Evolutionary conservation across 2,113 vertebrate species (phyloP), one percentile per base, ranked within the genome.

Genomic region (Terrapene triunguis): DNA sequence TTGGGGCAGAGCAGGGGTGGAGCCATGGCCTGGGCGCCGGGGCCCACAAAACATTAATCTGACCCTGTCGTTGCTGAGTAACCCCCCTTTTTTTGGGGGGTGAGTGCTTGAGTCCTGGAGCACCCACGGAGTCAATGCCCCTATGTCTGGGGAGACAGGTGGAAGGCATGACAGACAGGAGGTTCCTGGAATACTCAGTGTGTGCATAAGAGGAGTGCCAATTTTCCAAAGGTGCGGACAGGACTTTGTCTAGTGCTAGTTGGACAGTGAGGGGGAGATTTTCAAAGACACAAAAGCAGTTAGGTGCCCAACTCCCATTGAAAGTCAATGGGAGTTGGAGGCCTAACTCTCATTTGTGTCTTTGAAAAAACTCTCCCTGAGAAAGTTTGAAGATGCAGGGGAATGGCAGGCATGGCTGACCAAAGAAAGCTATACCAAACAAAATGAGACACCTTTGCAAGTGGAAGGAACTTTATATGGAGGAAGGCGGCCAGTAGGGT

Each of bases 231-330:
- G 38, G 29, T 44, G 35, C 94, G 85, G 80, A 95, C 92, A 89
- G 80, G 83, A 76, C 51, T 78, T 87, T 80, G 27, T 89, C 79
- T 95, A 92, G 90, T 57, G 27, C 27, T 59, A 27, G 27, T 32
- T 59, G 57, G 57, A 59, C 27, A 59, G 57, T 5, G 17, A 93
- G 95, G 51, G 93, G 88, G 79, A 84, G 81, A 96, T 95, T 89
- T 95, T 92, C 59, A 22, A 87, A 90, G 92, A 6, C 24, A 76
- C 38, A 76, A 76, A 84, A 82, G 88, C 88, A 92, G 91, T 89
- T 96, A 96, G 92, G 54, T 93, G 95, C 90, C 90, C 82, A 59
- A 92, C 74, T 93, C 85, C 57, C 86, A 84, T 88, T 65, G 65
- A 74, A 88, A 96, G 80, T 25, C 38, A 76, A 44, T 27, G 6